Base-by-base conservation (phyloP, 1,140 invertebrate species). In the Calliphora vicina region DNA sequence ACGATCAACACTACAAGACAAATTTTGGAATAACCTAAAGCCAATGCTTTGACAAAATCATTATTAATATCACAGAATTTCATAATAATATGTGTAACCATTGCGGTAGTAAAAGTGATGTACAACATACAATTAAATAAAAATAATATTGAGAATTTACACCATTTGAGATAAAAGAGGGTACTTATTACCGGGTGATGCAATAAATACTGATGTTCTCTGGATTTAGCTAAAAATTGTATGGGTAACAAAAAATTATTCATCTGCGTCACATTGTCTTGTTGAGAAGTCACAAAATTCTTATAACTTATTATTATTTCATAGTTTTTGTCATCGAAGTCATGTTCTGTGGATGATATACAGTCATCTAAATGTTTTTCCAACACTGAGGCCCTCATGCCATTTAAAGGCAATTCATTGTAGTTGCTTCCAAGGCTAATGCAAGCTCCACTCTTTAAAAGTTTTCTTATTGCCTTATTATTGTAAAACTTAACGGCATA, bases 401-500 rank as follows among this genome's bases (percentile, higher is more conserved):
- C 93, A 71, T 93, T 92, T 5, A 96, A 89, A 5, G 95, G 94
- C 29, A 95, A 92, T 72, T 94, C 92, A n/a, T 93, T 91, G 82
- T 94, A 94, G n/a, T 90, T 87, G 86, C 96, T 96, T 84, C 91
- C 91, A 13, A 93, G 91, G 0, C 95, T 95, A 9, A 96, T 91
- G 86, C 94, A 95, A 25, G 95, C 94, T 23, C 95, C 95, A 82
- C 92, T 92, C 42, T 92, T 89, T 2, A 96, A 88, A 20, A 97
- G 87, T 29, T 93, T 88, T 45, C 93, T 87, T 3, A 94, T 92
- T 0, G 93, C 93, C 50, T 93, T 91, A 35, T 90, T 87, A 84
- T 94, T 93, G 13, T 93, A 93, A 84, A 93, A 93, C 86, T 93
- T 93, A 15, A 94, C 94, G 0, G 97, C 96, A 88, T 97, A 97